Percentiles rank a stretch among this genome's conserved stretches.
Conservation (phyloP, 2,113 vertebrate genomes). For the Siniperca chuatsi region DNA sequence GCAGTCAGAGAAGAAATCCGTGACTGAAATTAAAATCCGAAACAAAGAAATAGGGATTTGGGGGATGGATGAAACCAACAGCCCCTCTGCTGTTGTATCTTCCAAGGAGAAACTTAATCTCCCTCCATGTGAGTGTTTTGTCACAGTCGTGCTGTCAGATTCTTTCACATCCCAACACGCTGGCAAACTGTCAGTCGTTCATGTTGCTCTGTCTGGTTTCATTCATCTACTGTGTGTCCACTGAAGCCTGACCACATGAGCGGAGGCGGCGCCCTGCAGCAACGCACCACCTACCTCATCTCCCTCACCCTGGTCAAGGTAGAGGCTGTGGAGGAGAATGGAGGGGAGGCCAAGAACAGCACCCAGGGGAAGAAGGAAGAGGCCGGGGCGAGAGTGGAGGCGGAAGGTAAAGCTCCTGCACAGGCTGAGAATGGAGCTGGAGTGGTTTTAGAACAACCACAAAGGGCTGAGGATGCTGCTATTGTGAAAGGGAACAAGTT, state of each 20-base stretch:
- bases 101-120: conserved; percentile 69
- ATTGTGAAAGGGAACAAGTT: background rate
- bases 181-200: conserved; percentile 45
- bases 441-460: conserved; percentile 2
- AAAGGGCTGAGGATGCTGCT: conserved; percentile 41
- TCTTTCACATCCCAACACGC: conserved; percentile 43
- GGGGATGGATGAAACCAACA: conserved; percentile 66
- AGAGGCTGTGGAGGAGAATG: conserved; percentile 87
- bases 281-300: conserved; percentile 96
- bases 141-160: conserved; percentile 39
- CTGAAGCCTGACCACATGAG: conserved; percentile 87
- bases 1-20: conserved; percentile 11
- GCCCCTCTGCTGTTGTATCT: conserved; percentile 57
- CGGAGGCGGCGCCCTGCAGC: conserved; percentile 89
- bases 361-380: conserved; percentile 61
- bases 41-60: conserved; percentile 51
- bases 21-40: conserved; percentile 44
- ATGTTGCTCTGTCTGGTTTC: conserved; percentile 58
- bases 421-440: conserved; percentile 50
- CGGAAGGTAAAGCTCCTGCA: conserved; percentile 29
- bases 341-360: conserved; percentile 71
- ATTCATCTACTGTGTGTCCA: conserved; percentile 72
- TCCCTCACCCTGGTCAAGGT: conserved; percentile 96
- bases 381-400: conserved; percentile 16
- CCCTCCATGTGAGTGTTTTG: conserved; percentile 44